Evolutionary conservation across 2,888 invertebrate species (phyloP), one percentile per base, ranked within the genome.

Genomic region (Andrena bicolor): DNA sequence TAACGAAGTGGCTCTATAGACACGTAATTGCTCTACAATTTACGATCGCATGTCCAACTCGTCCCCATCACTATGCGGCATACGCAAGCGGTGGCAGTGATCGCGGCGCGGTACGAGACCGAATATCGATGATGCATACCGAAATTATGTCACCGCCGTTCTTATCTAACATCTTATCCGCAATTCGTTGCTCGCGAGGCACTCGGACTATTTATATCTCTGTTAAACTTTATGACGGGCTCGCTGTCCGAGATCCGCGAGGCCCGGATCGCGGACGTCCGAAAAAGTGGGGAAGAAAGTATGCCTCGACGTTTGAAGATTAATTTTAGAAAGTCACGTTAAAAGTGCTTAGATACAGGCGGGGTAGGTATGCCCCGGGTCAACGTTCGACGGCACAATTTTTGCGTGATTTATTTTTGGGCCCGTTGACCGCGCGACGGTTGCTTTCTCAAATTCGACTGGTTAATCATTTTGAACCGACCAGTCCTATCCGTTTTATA

Each of bases 141-240:
- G 63, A 73, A 77, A 75, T 83, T 81, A 76, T 77, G 77, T 83
- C 83, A 81, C 68, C 74, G 16, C 68, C 74, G 16, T 7, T 48
- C 58, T 76, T 71, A 30, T 69, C 71, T 20, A 41, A 48, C 65
- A 20, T 26, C 6, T 48, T 53, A 60, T 64, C 26, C 13, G n/a
- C n/a, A 10, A 41, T 20, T 10, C 13, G n/a, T 0, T 71, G 1
- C 41, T n/a, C n/a, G 20, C 2, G 8, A 32, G 10, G 1, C 10
- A 4, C 7, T 13, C 16, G 10, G 4, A n/a, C 28, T 13, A 49
- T 49, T 48, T 28, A 26, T 30, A 28, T n/a, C 61, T 49, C 23
- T 13, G 6, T n/a, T 2, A 23, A 32, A 32, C 35, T 16, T 0
- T 3, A 28, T 0, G 4, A 2, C 2, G 1, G 48, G 53, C 8